These are phyloP conservation scores for Eulemur rubriventer DNA, from an alignment of 2,797 vertebrate species.

Conservation along the genomic window DNA sequence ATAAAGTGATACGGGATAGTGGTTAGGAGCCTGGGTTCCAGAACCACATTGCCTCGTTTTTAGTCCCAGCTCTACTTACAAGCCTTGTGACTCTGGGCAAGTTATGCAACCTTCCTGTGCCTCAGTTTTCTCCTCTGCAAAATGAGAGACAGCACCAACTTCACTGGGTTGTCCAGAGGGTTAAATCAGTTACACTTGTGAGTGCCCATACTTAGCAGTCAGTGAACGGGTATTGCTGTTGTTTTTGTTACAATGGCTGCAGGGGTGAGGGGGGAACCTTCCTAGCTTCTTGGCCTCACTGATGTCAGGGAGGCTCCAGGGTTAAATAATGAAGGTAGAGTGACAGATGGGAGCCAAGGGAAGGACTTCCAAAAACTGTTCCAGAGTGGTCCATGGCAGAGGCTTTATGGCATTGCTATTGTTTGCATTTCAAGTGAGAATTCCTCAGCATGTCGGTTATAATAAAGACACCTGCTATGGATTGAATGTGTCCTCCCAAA, in stretches of 20 bases:
- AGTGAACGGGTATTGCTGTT: background rate
- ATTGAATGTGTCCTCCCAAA: background rate
- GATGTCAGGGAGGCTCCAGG: background rate
- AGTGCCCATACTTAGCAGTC: background rate
- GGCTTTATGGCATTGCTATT: background rate
- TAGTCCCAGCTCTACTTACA: background rate
- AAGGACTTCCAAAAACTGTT: background rate
- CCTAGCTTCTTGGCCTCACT: background rate
- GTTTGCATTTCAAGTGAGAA: background rate
- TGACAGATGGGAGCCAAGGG: background rate
- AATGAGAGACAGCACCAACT: background rate
- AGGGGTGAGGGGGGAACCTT: background rate
- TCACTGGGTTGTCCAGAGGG: background rate
- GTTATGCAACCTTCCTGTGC: background rate
- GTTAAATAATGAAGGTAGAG: background rate
- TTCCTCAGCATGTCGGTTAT: background rate
- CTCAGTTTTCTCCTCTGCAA: background rate
- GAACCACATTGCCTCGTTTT: background rate
- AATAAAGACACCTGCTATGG: background rate
- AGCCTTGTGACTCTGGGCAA: background rate
- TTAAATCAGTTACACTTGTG: background rate
- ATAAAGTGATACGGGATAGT: background rate
- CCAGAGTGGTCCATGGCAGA: background rate
- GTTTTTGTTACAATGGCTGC: background rate
- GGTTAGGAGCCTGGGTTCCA: background rate